A percentile compares a stretch with the other conserved stretches of the same genome.
phyloP scores from a whole-genome alignment of 2,888 invertebrate species.

The Zhengitettix transpicula region DNA sequence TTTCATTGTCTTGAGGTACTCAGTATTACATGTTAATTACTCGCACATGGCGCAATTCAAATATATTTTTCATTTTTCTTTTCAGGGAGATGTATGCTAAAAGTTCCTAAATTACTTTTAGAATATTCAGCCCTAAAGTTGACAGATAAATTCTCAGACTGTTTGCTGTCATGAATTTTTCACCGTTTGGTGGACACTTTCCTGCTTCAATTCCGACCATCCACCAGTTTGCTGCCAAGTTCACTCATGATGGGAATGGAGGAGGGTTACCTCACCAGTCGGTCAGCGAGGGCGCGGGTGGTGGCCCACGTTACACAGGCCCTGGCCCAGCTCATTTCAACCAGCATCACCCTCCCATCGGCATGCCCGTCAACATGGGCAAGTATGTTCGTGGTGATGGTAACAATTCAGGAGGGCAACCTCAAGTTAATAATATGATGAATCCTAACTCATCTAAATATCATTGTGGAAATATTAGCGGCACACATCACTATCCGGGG shows the following conservation, averaged over 20 bases:
- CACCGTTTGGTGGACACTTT: conserved; percentile 68
- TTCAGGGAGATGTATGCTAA: no score
- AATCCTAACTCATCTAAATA: conserved; percentile 13
- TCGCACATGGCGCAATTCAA: no score
- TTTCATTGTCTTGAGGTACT: no score
- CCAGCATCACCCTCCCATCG: conserved; percentile 34
- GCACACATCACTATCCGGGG: conserved; percentile 10
- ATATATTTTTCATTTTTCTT: no score
- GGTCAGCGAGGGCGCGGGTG: conserved; percentile 11
- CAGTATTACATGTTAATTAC: no score
- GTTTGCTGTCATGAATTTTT: conserved; percentile 52
- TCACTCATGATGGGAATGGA: conserved; percentile 26
- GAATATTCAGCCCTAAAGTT: no score
- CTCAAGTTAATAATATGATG: conserved; percentile 12
- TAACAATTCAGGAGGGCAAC: conserved; percentile 5
- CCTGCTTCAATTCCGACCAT: conserved; percentile 61
- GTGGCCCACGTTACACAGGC: conserved; percentile 13
- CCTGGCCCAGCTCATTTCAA: conserved; percentile 29
- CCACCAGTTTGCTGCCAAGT: conserved; percentile 68
- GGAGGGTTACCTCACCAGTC: conserved; percentile 14
- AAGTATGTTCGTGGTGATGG: conserved; percentile 40
- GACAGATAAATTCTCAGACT: no score
- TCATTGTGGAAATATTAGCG: conserved; percentile 10
- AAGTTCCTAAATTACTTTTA: no score
- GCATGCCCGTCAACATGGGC: conserved; percentile 36